Evolutionary conservation across 30 jellyfish, hydroid and myxozoan genomes (phyloP).

Genomic region (Aurelia sp.): DNA sequence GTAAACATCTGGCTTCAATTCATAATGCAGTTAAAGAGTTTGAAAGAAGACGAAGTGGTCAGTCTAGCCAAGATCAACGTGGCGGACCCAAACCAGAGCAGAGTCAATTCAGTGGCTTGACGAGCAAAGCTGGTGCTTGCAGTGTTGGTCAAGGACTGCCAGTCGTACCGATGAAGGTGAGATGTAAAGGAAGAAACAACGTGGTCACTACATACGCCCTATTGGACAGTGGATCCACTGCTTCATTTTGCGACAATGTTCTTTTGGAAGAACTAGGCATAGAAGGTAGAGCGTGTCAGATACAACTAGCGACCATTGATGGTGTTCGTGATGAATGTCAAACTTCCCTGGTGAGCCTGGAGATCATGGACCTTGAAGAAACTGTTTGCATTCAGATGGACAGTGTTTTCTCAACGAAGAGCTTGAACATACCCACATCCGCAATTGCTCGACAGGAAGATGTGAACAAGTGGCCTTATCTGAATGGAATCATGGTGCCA

Average conservation of each 20-base stretch:
- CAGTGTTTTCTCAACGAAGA: conserved; percentile 35
- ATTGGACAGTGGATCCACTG: conserved; percentile 52
- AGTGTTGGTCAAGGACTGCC: conserved; percentile 52
- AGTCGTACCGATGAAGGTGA: conserved; percentile 35
- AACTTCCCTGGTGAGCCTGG: conserved; percentile 34
- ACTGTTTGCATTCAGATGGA: conserved; percentile 41
- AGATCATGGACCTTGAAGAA: conserved; percentile 34
- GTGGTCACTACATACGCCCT: conserved; percentile 35
- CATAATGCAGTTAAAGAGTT: conserved; percentile 33
- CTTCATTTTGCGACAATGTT: conserved; percentile 28
- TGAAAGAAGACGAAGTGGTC: conserved; percentile 12
- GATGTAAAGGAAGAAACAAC: background rate
- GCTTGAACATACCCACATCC: conserved; percentile 34
- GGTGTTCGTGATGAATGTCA: conserved; percentile 30
- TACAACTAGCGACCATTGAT: conserved; percentile 45
- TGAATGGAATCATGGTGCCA: background rate
- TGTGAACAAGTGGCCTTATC: conserved; percentile 31
- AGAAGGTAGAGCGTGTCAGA: conserved; percentile 44
- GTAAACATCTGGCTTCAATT: conserved; percentile 37
- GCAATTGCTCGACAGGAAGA: conserved; percentile 63
- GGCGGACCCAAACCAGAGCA: background rate
- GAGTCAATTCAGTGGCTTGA: conserved; percentile 35
- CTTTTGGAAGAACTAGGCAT: conserved; percentile 34
- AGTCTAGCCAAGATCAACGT: background rate
- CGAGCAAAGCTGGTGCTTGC: background rate